Base-by-base conservation (phyloP, 2,113 vertebrate genomes). In the Accipiter cooperii region DNA sequence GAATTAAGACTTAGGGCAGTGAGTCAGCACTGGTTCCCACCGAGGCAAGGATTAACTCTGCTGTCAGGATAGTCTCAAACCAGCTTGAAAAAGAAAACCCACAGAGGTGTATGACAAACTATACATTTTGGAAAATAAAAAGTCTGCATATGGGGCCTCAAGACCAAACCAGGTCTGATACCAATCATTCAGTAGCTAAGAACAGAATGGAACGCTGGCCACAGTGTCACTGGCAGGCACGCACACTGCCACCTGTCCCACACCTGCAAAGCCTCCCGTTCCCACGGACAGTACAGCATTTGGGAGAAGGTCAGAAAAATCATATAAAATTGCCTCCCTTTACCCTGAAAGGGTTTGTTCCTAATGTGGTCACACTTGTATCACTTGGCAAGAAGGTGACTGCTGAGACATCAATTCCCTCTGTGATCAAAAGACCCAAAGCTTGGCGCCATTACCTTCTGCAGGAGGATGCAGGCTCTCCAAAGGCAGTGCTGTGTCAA, bases 301-400 rank as follows among this genome's bases (percentile, higher is more conserved):
- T 64, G 47, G 12, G 64, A 64, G 12, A 44, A 76, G 24, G 22
- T 57, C 46, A 87, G 77, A 54, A 84, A 64, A 52, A 19, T 1
- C 33, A 28, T 40, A 4, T 24, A 12, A 33, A 52, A 47, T 36
- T 18, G 16, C 33, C 57, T 79, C 42, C 14, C 17, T 92, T 89
- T 76, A 31, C n/a, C 28, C 28, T 77, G n/a, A 42, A n/a, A 21
- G 7, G 6, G 11, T 77, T 77, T 34, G 20, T 55, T 34, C 64
- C 61, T 18, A 0, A 44, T 0, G 8, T 5, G 25, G 10, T 25
- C 51, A 34, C 25, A 2, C n/a, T 51, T 15, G 10, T 5, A 12
- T 20, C 65, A 3, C 51, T 54, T 2, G 1, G 10, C 63, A 36
- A 60, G 57, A 13, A 28, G 21, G 79, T 28, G 15, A 21, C 34